These are phyloP conservation scores for Pachydiplax longipennis DNA, from an alignment of 2,888 invertebrate species.

Conservation along the genomic window DNA sequence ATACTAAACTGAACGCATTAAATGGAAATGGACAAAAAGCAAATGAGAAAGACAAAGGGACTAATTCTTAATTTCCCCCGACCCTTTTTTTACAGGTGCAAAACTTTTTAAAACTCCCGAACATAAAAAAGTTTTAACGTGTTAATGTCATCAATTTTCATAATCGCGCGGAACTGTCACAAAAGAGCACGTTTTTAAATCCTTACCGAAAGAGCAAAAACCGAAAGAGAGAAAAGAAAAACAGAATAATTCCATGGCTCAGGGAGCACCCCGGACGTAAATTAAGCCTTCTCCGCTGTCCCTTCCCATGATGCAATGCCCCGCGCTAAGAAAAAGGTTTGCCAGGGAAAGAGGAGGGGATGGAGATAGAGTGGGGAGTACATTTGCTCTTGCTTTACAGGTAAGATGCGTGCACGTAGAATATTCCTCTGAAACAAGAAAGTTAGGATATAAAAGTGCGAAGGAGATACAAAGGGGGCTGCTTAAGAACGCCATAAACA, in stretches of 20 bases:
- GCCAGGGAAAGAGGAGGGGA: neutral
- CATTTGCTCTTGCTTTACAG: too few relatives aligned
- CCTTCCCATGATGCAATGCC: neutral
- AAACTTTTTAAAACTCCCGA: neutral
- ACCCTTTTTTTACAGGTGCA: neutral
- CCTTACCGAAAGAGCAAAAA: slow-evolving; percentile 35
- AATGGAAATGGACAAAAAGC: neutral
- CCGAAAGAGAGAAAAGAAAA: slow-evolving; percentile 32
- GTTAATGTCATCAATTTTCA: slow-evolving; percentile 44
- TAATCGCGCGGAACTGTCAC: slow-evolving; percentile 37
- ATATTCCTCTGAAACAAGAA: too few relatives aligned
- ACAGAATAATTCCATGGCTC: slow-evolving; percentile 35
- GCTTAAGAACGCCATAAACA: too few relatives aligned
- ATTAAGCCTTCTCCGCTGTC: slow-evolving; percentile 20
- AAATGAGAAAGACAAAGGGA: neutral
- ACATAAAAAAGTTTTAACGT: slow-evolving; percentile 19
- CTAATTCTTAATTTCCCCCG: slow-evolving; percentile 3
- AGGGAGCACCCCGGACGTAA: slow-evolving; percentile 38
- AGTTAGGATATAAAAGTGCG: too few relatives aligned
- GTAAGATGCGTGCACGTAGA: too few relatives aligned
- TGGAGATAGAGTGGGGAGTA: neutral
- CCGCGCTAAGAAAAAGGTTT: neutral
- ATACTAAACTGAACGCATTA: slow-evolving; percentile 7
- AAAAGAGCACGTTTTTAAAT: slow-evolving; percentile 34
- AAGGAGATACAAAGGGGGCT: too few relatives aligned